Evolutionary conservation across 2,113 vertebrate species (phyloP), one percentile per base, ranked within the genome.

Genomic region (Maccullochella peelii): DNA sequence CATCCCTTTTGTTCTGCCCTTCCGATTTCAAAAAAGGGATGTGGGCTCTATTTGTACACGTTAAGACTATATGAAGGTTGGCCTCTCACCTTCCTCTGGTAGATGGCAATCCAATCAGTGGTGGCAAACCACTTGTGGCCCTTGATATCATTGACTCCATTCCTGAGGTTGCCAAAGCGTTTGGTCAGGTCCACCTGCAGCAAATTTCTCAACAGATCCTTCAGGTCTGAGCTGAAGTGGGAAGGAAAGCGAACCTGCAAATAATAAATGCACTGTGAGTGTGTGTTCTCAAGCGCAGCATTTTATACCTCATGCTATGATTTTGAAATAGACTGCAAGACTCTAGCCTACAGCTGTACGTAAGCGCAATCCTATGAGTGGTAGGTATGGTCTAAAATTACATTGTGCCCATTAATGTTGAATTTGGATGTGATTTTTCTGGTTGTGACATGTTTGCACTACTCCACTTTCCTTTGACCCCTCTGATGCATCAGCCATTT

Each of bases 121-220:
- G 97, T 98, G 88, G 96, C 96, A 77, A 98, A 98, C 97, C 97
- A 98, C 91, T 97, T 98, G 92, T 98, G 97, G 90, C 96, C 96
- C 94, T 98, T 98, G 95, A 98, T 98, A 95, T 98, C 97, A 0
- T 95, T 97, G 89, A 98, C 97, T 36, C 97, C 97, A 1, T 98
- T 98, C 95, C 97, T 97, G 90, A 98, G 96, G 94, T 98, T 98
- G 52, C 97, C 97, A 25, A 97, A 98, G 91, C 97, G 97, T 92
- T 98, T 98, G 88, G 97, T 98, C 88, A 98, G 96, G 89, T 98
- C 97, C 76, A 98, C 97, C 95, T 98, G 97, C 63, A 98, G 96
- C 84, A 98, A 93, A 90, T 98, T 98, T 92, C 96, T 95, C 61
- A 98, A 96, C 72, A 98, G 94, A 79, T 98, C 97, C 93, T 97